Evolutionary conservation across 2,888 invertebrate genomes (phyloP), one percentile per base, ranked within the genome.

Genomic region (Itoplectis maculator): DNA sequence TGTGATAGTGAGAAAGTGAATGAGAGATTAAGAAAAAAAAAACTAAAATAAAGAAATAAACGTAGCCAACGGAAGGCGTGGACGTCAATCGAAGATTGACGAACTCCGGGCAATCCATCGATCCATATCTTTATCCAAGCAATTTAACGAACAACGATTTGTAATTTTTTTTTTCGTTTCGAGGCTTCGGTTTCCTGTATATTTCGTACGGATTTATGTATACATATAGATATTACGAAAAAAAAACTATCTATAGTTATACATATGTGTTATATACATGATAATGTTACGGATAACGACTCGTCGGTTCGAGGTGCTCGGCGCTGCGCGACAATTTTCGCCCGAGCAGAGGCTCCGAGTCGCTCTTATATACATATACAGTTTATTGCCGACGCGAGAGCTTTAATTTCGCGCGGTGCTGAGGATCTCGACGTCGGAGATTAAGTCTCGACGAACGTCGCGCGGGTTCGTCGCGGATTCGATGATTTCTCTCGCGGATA

Each of bases 41-140:
- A n/a, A n/a, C n/a, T n/a, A n/a, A n/a, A 56, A 75, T 65, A 70
- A 56, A 47, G 54, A 69, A 69, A 79, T 69, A 75, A 77, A 79
- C 79, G 72, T 79, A 66, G 82, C 79, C 74, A 82, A 82, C 70
- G 75, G 82, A 79, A 79, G 59, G 56, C 61, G 20, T 56, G 40
- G 35, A 47, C 68, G 72, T 45, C 77, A 61, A 82, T 82, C 70
- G 70, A 79, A 82, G 78, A 79, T 82, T 61, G 82, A 35, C 74
- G 29, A 37, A 51, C 9, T 37, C 70, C 75, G 18, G 74, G 76
- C 77, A 73, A 88, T 86, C 82, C 85, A 89, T 90, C 90, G 89
- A 92, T 92, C 90, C 92, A 92, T 92, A 92, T 92, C 92, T 87
- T 91, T 92, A 88, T 91, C 88, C 92, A 91, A 92, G 90, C 92